Base-by-base conservation (phyloP, 1,140 invertebrate genomes). In the Bombus vancouverensis region DNA sequence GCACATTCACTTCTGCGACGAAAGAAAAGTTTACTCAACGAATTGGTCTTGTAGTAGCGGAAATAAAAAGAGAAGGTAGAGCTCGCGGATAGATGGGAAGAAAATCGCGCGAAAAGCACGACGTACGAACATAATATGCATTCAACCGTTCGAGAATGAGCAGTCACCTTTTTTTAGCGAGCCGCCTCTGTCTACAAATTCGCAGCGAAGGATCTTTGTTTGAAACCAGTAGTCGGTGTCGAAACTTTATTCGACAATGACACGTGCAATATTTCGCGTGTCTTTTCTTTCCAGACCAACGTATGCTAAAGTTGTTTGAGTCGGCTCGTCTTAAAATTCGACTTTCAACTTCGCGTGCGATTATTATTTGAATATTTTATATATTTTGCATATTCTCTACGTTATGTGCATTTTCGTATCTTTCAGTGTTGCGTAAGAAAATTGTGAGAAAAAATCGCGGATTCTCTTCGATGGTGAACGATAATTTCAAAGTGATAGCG, bases 21-120 rank as follows among this genome's bases (percentile, higher is more conserved):
- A 39, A 74, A 39, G 78, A 53, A 81, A 88, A 88, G 77, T 84
- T 84, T 57, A 18, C 37, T 53, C 71, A n/a, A 25, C 70, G n/a
- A 86, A 81, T 42, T 86, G 39, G 66, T n/a, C 22, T 59, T 12
- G 68, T 37, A 62, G 62, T 22, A n/a, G 37, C 8, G 8, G 18
- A 72, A 86, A 34, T 47, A 47, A 37, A 32, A 25, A 28, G 18
- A 5, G 22, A 44, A 13, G 53, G n/a, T 22, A 9, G 9, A 28
- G 12, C 4, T 13, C n/a, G 25, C 57, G 39, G n/a, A 32, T 37
- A 74, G 57, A 73, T 47, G 47, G 68, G 70, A 70, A n/a, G 81
- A 65, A 44, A 59, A 73, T n/a, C 18, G 62, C 25, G 62, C 44
- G 62, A 22, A 59, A 83, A 83, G 65, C 70, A 83, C 68, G 57